Evolutionary conservation across 2,113 vertebrate species (phyloP), one percentile per base, ranked within the genome.

Genomic region (Cygnus atratus): DNA sequence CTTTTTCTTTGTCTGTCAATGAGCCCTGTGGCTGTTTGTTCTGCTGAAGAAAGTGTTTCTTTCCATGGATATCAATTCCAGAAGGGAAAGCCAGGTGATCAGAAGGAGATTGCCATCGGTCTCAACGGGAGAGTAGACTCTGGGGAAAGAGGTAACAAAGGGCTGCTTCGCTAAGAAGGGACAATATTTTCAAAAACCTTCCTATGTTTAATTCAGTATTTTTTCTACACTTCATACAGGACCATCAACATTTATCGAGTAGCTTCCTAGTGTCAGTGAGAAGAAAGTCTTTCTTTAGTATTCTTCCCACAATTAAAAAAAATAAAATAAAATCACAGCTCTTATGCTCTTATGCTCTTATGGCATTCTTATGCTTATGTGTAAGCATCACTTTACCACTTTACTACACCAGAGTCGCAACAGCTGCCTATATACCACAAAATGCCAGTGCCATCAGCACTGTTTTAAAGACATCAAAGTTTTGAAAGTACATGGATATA

Each of bases 401-500:
- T 65, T 33, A 33, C 22, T 93, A 5, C 35, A 22, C 8, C 35
- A 16, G 44, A 79, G 17, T 41, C 35, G 86, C 24, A n/a, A 1
- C 25, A 59, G 43, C 29, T 65, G 6, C 41, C n/a, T 55, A 7
- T 21, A 25, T 62, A 43, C 41, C 48, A 21, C 7, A 8, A 15
- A 83, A 28, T 31, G 74, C 3, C 0, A 1, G 5, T 57, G 48
- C 37, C 61, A 5, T 31, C 86, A 28, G 18, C 52, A 35, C 15
- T 55, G 0, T 52, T 88, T 44, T 57, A 54, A 77, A 79, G 22
- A 54, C 7, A 19, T 17, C 2, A 3, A 13, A 18, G 8, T 73
- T 77, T 35, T 73, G 29, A 31, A 84, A 58, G 44, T 75, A 12
- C 2, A 1, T 37, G 16, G 29, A 65, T 57, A 50, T 0, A 0